A percentile compares a stretch with the other conserved stretches of the same genome.
phyloP scores from a whole-genome alignment of 2,113 vertebrate species.

The Siniperca knerii region DNA sequence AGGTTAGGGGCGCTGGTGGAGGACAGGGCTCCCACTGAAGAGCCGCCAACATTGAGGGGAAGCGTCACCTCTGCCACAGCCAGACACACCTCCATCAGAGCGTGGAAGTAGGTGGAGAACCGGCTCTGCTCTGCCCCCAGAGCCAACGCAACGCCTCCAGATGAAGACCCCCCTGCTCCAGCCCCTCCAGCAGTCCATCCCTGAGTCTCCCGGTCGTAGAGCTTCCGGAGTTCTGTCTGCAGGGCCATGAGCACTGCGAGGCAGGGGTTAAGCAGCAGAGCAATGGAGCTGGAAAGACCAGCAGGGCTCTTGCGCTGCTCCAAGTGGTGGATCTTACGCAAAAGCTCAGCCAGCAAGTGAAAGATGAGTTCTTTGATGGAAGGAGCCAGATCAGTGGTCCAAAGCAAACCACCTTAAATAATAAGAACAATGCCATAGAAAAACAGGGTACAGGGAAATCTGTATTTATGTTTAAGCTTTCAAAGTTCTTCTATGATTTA shows the following conservation, averaged over 20 bases:
- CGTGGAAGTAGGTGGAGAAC: constrained; percentile 97
- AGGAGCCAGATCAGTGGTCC: constrained; percentile 95
- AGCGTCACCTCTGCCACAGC: constrained; percentile 96
- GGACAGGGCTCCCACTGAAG: constrained; percentile 88
- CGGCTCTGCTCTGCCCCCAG: constrained; percentile 90
- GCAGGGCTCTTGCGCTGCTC: constrained; percentile 92
- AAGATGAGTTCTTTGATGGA: constrained; percentile 95
- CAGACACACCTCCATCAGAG: constrained; percentile 96
- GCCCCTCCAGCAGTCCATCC: constrained; percentile 88
- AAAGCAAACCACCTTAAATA: constrained; percentile 91
- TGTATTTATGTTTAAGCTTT: background rate
- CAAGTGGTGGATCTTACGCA: constrained; percentile 92
- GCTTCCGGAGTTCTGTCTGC: constrained; percentile 95
- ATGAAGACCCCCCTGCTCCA: constrained; percentile 77
- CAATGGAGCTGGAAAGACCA: constrained; percentile 92
- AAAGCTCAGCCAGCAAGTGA: constrained; percentile 93
- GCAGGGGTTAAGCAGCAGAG: constrained; percentile 95
- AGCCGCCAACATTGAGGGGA: constrained; percentile 90
- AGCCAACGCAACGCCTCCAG: constrained; percentile 80
- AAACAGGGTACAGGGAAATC: background rate
- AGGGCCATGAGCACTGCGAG: constrained; percentile 96
- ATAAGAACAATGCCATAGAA: constrained; percentile 2
- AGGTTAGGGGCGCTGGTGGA: constrained; percentile 91
- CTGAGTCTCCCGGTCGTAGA: constrained; percentile 95
- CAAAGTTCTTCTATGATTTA: background rate